These are phyloP conservation scores for Microctenopoma lineatum DNA, from an alignment of 2,797 vertebrate species.

Conservation along the genomic window DNA sequence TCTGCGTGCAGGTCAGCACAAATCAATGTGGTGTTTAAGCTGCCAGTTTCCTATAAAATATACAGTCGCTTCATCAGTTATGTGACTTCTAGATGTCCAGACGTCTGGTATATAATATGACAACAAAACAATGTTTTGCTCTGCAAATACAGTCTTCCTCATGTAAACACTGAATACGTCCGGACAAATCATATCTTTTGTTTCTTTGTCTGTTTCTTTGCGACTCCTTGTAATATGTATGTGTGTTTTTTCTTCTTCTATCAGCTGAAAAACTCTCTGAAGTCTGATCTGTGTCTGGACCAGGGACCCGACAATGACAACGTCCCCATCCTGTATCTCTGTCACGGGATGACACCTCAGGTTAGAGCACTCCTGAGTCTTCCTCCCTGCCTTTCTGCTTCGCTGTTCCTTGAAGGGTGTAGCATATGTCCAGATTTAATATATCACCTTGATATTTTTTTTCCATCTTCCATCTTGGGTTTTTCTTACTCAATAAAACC, in stretches of 20 bases:
- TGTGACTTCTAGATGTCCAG: too few species aligned
- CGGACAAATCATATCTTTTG: not conserved
- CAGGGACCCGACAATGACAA: constrained; percentile 98
- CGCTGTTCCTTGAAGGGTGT: constrained; percentile 14
- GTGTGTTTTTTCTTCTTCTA: constrained; percentile 25
- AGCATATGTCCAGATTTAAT: constrained; percentile 32
- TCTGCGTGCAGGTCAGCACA: constrained; percentile 10
- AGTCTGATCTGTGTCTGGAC: constrained; percentile 96
- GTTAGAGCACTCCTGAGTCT: constrained; percentile 77
- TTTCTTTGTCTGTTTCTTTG: not conserved
- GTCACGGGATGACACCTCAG: constrained; percentile 98
- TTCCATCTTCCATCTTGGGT: constrained; percentile 17
- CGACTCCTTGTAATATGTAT: constrained; percentile 4
- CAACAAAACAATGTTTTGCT: too few species aligned
- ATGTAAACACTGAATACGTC: not conserved
- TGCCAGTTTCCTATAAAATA: not conserved
- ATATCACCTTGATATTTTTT: constrained; percentile 33
- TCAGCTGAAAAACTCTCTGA: constrained; percentile 96
- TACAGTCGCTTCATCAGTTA: not conserved
- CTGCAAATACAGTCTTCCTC: too few species aligned
- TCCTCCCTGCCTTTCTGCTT: constrained; percentile 3
- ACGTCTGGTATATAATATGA: too few species aligned
- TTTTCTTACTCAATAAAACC: constrained; percentile 34
- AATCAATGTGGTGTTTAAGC: not conserved
- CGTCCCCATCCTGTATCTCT: constrained; percentile 96